Base-by-base conservation (phyloP, 2,797 vertebrate genomes). In the Mallotus villosus region DNA sequence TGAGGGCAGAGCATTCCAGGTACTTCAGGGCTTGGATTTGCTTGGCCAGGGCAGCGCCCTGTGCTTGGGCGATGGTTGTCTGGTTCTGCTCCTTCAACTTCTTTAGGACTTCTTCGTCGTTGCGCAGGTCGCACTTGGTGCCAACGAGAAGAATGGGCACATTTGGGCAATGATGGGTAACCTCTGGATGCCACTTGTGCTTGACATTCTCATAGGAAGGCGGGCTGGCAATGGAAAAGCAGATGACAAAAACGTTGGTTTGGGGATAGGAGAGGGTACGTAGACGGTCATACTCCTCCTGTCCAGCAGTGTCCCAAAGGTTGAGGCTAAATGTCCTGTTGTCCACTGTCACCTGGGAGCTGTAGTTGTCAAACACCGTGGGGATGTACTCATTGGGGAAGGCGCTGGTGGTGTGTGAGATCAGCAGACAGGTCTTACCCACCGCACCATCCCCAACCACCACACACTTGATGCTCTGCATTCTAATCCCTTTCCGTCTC, bases 311-410 rank as follows among this genome's bases (percentile, higher is more conserved):
- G 88, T 96, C 95, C 95, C 94, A 95, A 72, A 96, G 89, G 85
- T 95, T 96, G 58, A 96, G 76, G 82, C 91, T 93, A 60, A 95
- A 81, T n/a, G 91, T 93, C 87, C 93, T 90, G 79, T 92, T 90
- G 0, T 94, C 93, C 70, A 96, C 91, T 0, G 93, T 92, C 37
- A 92, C 90, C 87, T 95, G 94, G 46, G 94, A 92, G 0, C 94
- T 95, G 89, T 95, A 95, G 85, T 95, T 95, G 90, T 96, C 95
- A 24, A 95, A 96, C 78, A 95, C 94, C 0, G 95, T 96, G 85
- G 95, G 95, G 86, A 95, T 93, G 84, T 95, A 95, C 75, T 96
- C 94, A 78, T 94, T 94, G 81, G 94, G 95, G 84, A 95, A 96
- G 83, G 94, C 93, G 0, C 94, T 94, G 78, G 94, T 95, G n/a